These are phyloP conservation scores for Graptemys geographica DNA, from an alignment of 2,797 vertebrate genomes.

Conservation along the genomic window DNA sequence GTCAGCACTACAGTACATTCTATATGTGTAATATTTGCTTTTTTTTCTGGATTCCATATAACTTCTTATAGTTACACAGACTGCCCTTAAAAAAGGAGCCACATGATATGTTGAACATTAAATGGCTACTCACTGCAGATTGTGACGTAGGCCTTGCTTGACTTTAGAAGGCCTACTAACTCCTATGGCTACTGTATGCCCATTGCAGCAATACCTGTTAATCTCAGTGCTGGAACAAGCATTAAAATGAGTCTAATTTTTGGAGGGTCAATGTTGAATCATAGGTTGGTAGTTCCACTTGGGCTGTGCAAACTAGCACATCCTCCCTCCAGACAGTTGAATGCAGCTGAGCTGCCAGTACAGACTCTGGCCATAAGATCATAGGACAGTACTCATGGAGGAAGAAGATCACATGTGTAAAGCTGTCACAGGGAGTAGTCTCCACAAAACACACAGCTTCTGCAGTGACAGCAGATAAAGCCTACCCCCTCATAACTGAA, in stretches of 20 bases:
- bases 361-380: neutral
- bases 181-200: neutral
- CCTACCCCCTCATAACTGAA: neutral
- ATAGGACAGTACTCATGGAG: neutral
- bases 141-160: neutral
- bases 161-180: neutral
- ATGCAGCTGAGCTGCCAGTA: neutral
- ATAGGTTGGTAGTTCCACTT: neutral
- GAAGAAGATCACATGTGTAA: neutral
- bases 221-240: neutral
- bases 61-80: neutral
- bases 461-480: neutral
- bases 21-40: no score
- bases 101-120: neutral
- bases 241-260: neutral
- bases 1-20: neutral
- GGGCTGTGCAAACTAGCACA: neutral
- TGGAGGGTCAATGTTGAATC: neutral
- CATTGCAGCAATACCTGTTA: neutral
- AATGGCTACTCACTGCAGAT: neutral
- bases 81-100: no score
- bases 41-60: neutral
- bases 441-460: neutral
- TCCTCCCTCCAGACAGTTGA: neutral
- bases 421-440: neutral